phyloP scores from a whole-genome alignment of 2,113 vertebrate genomes.

The Emydocephalus ijimae region DNA sequence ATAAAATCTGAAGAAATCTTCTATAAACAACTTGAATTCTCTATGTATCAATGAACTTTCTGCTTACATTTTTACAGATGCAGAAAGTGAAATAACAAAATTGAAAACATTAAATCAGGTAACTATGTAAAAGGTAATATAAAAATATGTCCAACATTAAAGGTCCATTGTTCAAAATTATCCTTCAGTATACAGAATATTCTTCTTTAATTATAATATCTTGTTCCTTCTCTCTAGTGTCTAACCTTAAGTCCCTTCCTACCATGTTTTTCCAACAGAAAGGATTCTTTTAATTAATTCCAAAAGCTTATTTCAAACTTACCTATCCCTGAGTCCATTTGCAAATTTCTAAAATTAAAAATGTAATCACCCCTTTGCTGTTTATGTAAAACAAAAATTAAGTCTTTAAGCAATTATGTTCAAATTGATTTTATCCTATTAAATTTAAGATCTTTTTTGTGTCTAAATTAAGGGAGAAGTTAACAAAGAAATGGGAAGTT shows the following conservation, averaged over 20 bases:
- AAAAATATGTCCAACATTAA: neutral
- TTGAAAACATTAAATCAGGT: constrained; percentile 77
- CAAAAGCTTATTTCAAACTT: neutral
- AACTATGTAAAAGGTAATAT: constrained; percentile 53
- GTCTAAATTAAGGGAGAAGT: constrained; percentile 62
- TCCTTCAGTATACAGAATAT: neutral
- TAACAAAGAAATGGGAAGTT: constrained; percentile 53
- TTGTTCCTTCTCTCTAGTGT: neutral
- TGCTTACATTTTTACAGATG: constrained; percentile 68
- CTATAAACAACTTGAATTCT: neutral
- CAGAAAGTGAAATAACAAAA: constrained; percentile 81
- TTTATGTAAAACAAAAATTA: neutral
- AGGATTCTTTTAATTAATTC: neutral
- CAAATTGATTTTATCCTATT: constrained; percentile 16
- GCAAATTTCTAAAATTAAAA: neutral
- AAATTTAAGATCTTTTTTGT: constrained; percentile 1
- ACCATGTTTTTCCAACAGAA: neutral
- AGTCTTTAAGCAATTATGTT: neutral
- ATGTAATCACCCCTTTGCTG: neutral
- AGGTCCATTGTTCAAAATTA: neutral
- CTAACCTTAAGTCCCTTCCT: neutral
- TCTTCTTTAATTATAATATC: neutral
- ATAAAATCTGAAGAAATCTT: neutral
- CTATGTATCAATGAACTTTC: neutral
- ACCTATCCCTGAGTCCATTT: neutral